Percentiles rank a stretch among this genome's conserved stretches.
phyloP scores from a whole-genome alignment of 1,140 invertebrate genomes.

The Anastatus disparis region DNA sequence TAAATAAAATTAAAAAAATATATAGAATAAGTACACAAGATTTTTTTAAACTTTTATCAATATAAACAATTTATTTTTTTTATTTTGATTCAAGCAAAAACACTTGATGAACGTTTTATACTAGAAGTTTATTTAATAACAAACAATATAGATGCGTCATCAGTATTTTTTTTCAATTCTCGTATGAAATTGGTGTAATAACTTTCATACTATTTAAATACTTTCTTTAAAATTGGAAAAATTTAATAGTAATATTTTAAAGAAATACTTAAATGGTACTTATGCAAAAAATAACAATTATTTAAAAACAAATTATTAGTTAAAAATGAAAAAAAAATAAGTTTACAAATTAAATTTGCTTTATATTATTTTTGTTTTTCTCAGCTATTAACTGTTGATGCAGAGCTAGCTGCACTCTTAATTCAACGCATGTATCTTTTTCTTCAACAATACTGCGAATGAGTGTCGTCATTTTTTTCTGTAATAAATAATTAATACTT shows the following conservation, averaged over 20 bases:
- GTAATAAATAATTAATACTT: slow-evolving; percentile 37
- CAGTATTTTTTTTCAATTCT: background rate
- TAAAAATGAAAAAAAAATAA: background rate
- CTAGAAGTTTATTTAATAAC: slow-evolving; percentile 28
- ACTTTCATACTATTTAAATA: too few relatives aligned
- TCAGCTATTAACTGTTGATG: slow-evolving; percentile 67
- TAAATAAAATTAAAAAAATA: too few relatives aligned
- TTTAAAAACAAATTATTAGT: slow-evolving; percentile 9
- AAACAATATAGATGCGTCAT: slow-evolving; percentile 20
- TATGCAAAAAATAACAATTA: slow-evolving; percentile 3
- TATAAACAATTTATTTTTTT: too few relatives aligned
- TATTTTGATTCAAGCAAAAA: too few relatives aligned
- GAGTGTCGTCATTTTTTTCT: slow-evolving; percentile 73
- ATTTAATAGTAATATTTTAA: slow-evolving; percentile 10
- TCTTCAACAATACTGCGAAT: slow-evolving; percentile 75
- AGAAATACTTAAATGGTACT: slow-evolving; percentile 15
- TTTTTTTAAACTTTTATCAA: too few relatives aligned
- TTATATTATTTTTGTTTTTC: slow-evolving; percentile 46
- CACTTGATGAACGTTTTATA: too few relatives aligned
- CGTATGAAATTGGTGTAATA: slow-evolving; percentile 18
- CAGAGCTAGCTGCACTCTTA: slow-evolving; percentile 74
- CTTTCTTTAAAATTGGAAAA: slow-evolving; percentile 17
- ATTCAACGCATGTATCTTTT: slow-evolving; percentile 73
- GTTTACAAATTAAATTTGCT: slow-evolving; percentile 6
- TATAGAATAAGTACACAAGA: too few relatives aligned